phyloP scores from a whole-genome alignment of 2,113 vertebrate species.

The Hucho hucho region DNA sequence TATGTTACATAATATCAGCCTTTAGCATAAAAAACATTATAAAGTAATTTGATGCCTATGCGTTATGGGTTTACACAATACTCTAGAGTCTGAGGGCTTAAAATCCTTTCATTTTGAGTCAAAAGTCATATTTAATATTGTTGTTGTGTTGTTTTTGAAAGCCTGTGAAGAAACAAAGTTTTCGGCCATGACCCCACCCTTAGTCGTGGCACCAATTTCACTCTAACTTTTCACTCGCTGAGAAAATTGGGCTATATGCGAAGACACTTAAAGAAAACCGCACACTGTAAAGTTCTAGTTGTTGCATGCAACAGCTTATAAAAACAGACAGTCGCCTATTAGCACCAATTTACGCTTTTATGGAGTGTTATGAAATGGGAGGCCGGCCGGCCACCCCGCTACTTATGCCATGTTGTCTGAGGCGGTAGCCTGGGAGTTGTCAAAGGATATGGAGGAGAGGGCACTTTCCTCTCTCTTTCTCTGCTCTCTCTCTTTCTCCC shows the following conservation, averaged over 20 bases:
- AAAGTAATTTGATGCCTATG: too few relatives aligned
- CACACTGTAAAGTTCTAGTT: conserved; percentile 52
- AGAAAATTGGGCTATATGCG: conserved; percentile 40
- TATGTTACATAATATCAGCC: background rate
- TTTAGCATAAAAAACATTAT: too few relatives aligned
- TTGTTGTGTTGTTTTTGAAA: background rate
- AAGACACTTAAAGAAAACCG: conserved; percentile 44
- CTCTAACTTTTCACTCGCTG: background rate
- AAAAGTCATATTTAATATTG: too few relatives aligned
- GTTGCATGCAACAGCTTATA: conserved; percentile 52
- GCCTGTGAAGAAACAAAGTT: background rate
- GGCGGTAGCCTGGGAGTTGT: background rate
- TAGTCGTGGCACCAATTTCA: conserved; percentile 26
- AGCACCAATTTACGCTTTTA: conserved; percentile 57
- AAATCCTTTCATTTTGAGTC: too few relatives aligned
- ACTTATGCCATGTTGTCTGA: background rate
- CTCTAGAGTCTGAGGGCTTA: too few relatives aligned
- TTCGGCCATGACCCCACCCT: conserved; percentile 47
- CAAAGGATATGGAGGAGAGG: conserved; percentile 4
- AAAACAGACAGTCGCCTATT: conserved; percentile 62
- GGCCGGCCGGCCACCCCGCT: background rate
- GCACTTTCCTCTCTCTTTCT: background rate
- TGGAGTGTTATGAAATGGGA: conserved; percentile 34
- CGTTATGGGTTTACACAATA: too few relatives aligned
- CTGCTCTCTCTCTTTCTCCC: background rate